Conservation (phyloP, 2,888 invertebrate species). For the Hanleya hanleyi region DNA sequence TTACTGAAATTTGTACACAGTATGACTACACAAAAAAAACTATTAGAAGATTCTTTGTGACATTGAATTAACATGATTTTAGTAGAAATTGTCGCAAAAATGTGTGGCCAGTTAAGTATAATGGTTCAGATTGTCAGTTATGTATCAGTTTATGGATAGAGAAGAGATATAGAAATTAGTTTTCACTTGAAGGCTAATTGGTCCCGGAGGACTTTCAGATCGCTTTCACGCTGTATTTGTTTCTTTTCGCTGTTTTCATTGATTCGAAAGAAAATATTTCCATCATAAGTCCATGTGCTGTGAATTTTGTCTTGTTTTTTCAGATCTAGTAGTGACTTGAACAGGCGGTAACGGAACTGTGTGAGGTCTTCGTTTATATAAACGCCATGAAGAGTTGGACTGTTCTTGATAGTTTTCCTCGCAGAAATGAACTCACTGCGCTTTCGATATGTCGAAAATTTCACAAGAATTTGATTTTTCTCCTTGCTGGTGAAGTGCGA, state of each 20-base stretch:
- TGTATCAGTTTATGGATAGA: too few relatives aligned
- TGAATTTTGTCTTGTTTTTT: conserved; percentile 1
- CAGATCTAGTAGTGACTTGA: not conserved
- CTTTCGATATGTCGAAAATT: not conserved
- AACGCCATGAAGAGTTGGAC: not conserved
- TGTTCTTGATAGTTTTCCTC: not conserved
- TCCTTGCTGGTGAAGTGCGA: conserved; percentile 3
- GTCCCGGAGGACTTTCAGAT: too few relatives aligned
- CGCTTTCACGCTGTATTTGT: not conserved
- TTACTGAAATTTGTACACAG: too few relatives aligned
- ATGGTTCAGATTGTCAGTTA: too few relatives aligned
- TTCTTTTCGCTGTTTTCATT: not conserved
- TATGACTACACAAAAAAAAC: too few relatives aligned
- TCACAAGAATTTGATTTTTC: not conserved
- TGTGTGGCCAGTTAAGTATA: too few relatives aligned
- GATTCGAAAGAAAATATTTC: not conserved
- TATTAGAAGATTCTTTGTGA: too few relatives aligned
- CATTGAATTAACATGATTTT: too few relatives aligned
- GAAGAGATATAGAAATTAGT: too few relatives aligned
- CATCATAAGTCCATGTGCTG: not conserved
- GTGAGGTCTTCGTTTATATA: conserved; percentile 7
- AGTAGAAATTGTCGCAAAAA: too few relatives aligned
- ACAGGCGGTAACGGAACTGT: not conserved
- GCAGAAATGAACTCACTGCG: not conserved
- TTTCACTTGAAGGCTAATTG: too few relatives aligned